phyloP scores from a whole-genome alignment of 2,888 invertebrate genomes.

The Drosophila glabriapex region DNA sequence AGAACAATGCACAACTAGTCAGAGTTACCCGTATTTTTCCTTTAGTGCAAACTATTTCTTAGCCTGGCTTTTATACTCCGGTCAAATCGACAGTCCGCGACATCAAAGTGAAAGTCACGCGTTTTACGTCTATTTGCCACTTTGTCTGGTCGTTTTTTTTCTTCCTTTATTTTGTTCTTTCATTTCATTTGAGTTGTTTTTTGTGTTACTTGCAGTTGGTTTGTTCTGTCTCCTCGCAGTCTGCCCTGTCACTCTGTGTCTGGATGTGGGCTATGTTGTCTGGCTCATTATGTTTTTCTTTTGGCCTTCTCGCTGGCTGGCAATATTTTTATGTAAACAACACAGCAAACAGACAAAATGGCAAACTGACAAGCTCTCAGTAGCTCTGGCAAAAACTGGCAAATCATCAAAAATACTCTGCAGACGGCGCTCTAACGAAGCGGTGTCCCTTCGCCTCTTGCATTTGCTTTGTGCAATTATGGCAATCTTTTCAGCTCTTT shows the following conservation, averaged over 20 bases:
- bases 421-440: constrained; percentile 59
- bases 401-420: constrained; percentile 55
- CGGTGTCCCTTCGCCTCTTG: constrained; percentile 39
- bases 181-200: constrained; percentile 5
- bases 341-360: constrained; percentile 45
- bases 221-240: constrained; percentile 41
- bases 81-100: constrained; percentile 56
- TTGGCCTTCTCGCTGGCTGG: constrained; percentile 35
- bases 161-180: constrained; percentile 3
- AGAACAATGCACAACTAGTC: not conserved
- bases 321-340: constrained; percentile 77
- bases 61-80: constrained; percentile 41
- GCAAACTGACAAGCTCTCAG: constrained; percentile 28
- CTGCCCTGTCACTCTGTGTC: constrained; percentile 46
- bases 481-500: constrained; percentile 7
- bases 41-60: constrained; percentile 29
- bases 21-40: constrained; percentile 37
- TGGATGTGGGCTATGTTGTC: constrained; percentile 49
- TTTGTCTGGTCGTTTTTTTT: constrained; percentile 67
- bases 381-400: constrained; percentile 49
- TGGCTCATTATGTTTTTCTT: constrained; percentile 71
- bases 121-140: constrained; percentile 76
- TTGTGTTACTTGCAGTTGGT: constrained; percentile 20
- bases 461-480: constrained; percentile 75
- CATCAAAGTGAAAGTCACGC: constrained; percentile 82